A percentile compares a stretch with the other conserved stretches of the same genome.
phyloP scores from a whole-genome alignment of 2,888 invertebrate genomes.

The Sclerodermus sp. region DNA sequence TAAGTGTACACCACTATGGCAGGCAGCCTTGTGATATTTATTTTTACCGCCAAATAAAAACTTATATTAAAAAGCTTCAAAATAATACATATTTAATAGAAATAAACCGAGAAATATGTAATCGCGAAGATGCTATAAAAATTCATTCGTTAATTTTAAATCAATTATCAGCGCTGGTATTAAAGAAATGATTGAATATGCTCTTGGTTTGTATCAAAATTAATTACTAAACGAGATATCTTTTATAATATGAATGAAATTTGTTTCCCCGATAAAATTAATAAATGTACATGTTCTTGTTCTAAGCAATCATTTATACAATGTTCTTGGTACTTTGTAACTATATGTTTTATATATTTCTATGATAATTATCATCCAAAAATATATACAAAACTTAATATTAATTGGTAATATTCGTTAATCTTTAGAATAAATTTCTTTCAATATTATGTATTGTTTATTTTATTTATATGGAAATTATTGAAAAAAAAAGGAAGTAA shows the following conservation, averaged over 20 bases:
- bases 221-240: conserved; percentile 13
- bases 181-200: conserved; percentile 19
- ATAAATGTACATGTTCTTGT: no score
- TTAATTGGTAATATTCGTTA: no score
- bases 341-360: no score
- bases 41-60: conserved; percentile 10
- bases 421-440: no score
- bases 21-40: conserved; percentile 9
- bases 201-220: conserved; percentile 23
- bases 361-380: no score
- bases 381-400: no score
- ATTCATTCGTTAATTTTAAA: conserved; percentile 27
- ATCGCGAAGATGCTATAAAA: conserved; percentile 26
- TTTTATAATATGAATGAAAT: conserved; percentile 22
- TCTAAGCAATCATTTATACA: no score
- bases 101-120: conserved; percentile 17
- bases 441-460: no score
- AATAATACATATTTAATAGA: conserved; percentile 18
- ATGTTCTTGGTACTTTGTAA: no score
- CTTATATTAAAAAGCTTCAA: conserved; percentile 15
- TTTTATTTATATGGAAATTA: no score
- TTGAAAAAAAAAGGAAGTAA: no score
- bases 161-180: conserved; percentile 21
- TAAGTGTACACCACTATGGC: conserved; percentile 22
- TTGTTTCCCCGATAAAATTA: no score